Evolutionary conservation across 1,140 invertebrate genomes (phyloP), one percentile per base, ranked within the genome.

Genomic region (Onthophagus taurus): DNA sequence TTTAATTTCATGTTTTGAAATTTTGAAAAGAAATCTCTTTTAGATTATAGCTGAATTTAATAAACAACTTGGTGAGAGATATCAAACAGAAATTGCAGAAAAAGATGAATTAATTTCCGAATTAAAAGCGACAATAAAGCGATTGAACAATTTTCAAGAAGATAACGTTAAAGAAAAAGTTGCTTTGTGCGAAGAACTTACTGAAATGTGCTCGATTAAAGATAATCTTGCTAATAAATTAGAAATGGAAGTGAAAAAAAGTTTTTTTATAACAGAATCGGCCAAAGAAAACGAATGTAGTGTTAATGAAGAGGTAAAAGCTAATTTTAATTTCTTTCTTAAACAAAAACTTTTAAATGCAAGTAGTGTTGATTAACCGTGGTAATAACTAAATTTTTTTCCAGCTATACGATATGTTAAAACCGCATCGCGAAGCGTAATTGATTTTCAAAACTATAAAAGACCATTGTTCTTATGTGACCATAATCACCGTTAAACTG

Each of bases 21-120:
- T 18, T 36, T 36, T 36, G 8, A 5, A 18, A 36, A 18, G 7
- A 3, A 6, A 20, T 44, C 44, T 37, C 19, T 52, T 48, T 14
- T 29, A 61, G 59, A 31, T 61, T 19, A 50, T 60, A n/a, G 57
- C 60, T 6, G 57, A 62, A 50, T 59, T 56, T 47, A 60, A 59
- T 47, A 60, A 62, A 49, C 53, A 60, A 46, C 21, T 60, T 16
- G 53, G 52, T 4, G 50, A 59, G 37, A 54, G 59, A 47, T 36
- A 59, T 4, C 58, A 60, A 48, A 18, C 38, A 29, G 58, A 60
- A 48, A 44, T 62, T 0, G 42, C 46, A 17, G 47, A 52, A 36
- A 43, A 49, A 34, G 60, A 62, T 31, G 45, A 44, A 6, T 48
- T 47, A 9, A 62, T 62, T 11, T 39, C 17, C n/a, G 46, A 56